Base-by-base conservation (phyloP, 2,888 invertebrate species). In the Carpatolechia fugitivella region DNA sequence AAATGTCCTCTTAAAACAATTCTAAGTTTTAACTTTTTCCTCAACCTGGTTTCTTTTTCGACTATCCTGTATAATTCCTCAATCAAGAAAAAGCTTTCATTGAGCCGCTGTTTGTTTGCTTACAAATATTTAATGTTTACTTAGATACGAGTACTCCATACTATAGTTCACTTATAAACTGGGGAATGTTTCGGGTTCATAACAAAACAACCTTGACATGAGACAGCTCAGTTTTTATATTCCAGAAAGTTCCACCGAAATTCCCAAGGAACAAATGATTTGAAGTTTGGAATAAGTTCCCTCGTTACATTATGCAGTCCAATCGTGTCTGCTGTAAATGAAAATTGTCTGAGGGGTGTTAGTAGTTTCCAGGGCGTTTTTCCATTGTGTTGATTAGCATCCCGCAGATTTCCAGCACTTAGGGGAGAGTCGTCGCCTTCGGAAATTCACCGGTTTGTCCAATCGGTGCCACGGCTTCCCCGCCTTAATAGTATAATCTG, bases 311-410 rank as follows among this genome's bases (percentile, higher is more conserved):
- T 64, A 54, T 64, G 52, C 60, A 60, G 60, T 63, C 65, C 60
- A 56, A 60, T 58, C 55, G 56, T 61, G 58, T 68, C 74, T 44
- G 50, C 29, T 70, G 64, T 68, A 68, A 72, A 74, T 67, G 69
- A 61, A 68, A 74, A 69, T 69, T 62, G 63, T 61, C 61, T 63
- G 53, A 59, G 59, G 56, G 65, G 60, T 57, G 55, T 54, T 59
- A 54, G 56, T 50, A 52, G 55, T 58, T 72, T 69, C 65, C 66
- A 67, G 64, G 68, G 68, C 66, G 70, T 67, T 75, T 76, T 78
- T 75, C 70, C 76, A 76, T 80, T 82, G 76, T 78, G 70, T 69
- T 75, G 77, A 82, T 82, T 78, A 78, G 78, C 71, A 74, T 80
- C 75, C 77, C 73, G 70, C 63, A 65, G 74, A 69, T 78, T 77